Conservation (phyloP, 2,888 invertebrate genomes). For the Pasiphila rectangulata region DNA sequence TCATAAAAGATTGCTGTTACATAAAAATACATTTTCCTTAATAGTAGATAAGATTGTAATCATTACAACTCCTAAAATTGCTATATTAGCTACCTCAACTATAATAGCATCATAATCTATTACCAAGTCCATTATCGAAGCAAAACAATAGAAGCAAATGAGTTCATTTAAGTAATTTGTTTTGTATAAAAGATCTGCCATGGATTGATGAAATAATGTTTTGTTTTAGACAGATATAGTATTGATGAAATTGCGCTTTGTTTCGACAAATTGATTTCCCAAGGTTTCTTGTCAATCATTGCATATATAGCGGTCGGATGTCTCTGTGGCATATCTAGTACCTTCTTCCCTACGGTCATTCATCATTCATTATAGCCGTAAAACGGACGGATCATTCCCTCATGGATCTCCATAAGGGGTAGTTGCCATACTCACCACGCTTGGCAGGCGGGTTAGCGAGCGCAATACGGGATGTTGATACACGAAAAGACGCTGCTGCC, state of each 20-base stretch:
- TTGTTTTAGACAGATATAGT: conserved; percentile 32
- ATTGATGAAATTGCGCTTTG: conserved; percentile 29
- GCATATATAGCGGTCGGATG: background rate
- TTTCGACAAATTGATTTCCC: conserved; percentile 24
- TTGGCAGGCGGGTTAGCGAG: too few relatives aligned
- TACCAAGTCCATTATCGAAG: too few relatives aligned
- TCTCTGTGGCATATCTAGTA: conserved; percentile 2
- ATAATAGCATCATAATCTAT: conserved; percentile 47
- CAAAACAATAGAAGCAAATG: conserved; percentile 68
- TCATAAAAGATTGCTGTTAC: too few relatives aligned
- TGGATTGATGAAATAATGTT: conserved; percentile 22
- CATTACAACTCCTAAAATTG: background rate
- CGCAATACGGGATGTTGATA: too few relatives aligned
- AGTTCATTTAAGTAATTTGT: conserved; percentile 51
- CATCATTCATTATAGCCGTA: too few relatives aligned
- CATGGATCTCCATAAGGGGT: too few relatives aligned
- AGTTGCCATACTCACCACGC: too few relatives aligned
- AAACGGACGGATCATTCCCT: too few relatives aligned
- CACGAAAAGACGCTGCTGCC: too few relatives aligned
- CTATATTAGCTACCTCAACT: conserved; percentile 1
- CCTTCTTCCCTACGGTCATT: too few relatives aligned
- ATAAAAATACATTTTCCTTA: background rate
- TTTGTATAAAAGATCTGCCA: conserved; percentile 15
- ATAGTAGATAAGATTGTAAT: background rate
- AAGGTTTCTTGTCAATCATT: conserved; percentile 19